phyloP scores from a whole-genome alignment of 1,140 invertebrate species.

The Atta colombica region DNA sequence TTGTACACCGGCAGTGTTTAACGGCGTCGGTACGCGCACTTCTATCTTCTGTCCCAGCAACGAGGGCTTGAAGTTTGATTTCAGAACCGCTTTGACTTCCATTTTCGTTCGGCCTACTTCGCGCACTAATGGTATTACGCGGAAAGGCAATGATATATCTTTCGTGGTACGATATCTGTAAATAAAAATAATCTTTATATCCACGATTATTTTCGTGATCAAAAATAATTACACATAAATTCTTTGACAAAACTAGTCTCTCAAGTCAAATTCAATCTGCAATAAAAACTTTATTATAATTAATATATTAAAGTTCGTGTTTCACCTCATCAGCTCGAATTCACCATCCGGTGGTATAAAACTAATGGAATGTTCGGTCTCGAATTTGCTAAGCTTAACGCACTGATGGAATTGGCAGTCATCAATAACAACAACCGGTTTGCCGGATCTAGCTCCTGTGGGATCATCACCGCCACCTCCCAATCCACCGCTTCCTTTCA shows the following conservation, averaged over 20 bases:
- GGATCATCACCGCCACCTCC: conserved; percentile 91
- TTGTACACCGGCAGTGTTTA: conserved; percentile 99
- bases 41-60: conserved; percentile 99
- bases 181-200: background rate
- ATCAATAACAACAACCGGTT: conserved; percentile 99
- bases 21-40: conserved; percentile 99
- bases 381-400: conserved; percentile 99
- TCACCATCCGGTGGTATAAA: conserved; percentile 99
- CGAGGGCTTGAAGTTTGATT: conserved; percentile 99
- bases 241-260: conserved; percentile 83
- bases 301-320: background rate
- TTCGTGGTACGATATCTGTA: conserved; percentile 99
- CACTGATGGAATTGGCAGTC: conserved; percentile 99
- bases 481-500: conserved; percentile 89
- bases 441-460: conserved; percentile 95
- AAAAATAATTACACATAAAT: conserved; percentile 93
- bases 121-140: conserved; percentile 98
- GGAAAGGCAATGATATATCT: conserved; percentile 99
- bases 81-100: conserved; percentile 99
- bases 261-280: conserved; percentile 62
- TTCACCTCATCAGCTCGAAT: conserved; percentile 99
- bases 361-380: conserved; percentile 99
- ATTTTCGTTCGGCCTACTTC: conserved; percentile 99
- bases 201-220: background rate
- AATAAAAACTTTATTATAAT: conserved; percentile 2